Percentiles rank a stretch among this genome's conserved stretches.
Evolutionary conservation across 35 echinoderm and acorn worm species (phyloP).

Genomic region (Heliocidaris tuberculata): DNA sequence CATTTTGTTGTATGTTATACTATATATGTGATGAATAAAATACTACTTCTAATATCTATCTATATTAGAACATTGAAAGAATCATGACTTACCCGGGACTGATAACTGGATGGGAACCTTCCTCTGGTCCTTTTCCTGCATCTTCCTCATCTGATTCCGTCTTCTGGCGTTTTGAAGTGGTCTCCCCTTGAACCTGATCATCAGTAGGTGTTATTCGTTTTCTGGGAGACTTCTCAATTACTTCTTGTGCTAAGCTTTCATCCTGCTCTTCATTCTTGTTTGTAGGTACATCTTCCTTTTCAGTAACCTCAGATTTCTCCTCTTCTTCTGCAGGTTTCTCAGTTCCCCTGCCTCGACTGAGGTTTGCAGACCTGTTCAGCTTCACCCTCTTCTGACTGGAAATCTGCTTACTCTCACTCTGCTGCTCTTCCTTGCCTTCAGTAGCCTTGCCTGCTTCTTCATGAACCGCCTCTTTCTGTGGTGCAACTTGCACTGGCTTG

Average conservation of each 20-base stretch:
- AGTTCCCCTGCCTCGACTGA: neutral
- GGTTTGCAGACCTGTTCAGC: slow-evolving; percentile 23
- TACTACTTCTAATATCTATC: neutral
- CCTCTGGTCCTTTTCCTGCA: neutral
- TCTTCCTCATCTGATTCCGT: slow-evolving; percentile 32
- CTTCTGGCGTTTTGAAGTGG: slow-evolving; percentile 19
- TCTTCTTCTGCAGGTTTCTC: slow-evolving; percentile 30
- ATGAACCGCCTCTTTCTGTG: neutral
- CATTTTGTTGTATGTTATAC: too few relatives aligned
- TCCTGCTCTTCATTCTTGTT: neutral
- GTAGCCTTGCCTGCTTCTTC: neutral
- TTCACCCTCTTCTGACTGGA: neutral
- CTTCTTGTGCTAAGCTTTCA: slow-evolving; percentile 16
- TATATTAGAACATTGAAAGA: neutral
- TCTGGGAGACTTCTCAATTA: slow-evolving; percentile 21
- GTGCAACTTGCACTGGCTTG: neutral
- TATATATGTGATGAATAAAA: too few relatives aligned
- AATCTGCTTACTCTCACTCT: neutral
- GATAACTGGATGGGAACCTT: neutral
- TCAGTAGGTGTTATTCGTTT: neutral
- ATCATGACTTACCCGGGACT: neutral
- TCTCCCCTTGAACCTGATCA: neutral
- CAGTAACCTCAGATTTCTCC: neutral
- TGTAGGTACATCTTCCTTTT: neutral
- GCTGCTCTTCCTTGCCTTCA: slow-evolving; percentile 28